phyloP scores from a whole-genome alignment of 2,888 invertebrate species.

The Melanotus villosus region DNA sequence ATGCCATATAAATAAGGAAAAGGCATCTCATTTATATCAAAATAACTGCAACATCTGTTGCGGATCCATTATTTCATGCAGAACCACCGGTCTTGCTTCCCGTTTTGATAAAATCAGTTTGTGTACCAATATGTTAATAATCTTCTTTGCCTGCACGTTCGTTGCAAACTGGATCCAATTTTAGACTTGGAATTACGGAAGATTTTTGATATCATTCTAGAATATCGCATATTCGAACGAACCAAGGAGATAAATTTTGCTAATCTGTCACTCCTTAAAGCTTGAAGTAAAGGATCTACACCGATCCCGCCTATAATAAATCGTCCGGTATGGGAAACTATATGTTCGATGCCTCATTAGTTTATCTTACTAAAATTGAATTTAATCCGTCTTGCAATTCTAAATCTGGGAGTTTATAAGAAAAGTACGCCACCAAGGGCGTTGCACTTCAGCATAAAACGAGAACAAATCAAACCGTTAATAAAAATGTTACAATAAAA shows the following conservation, averaged over 20 bases:
- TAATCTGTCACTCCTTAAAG: background rate
- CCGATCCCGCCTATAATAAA: slow-evolving; percentile 19
- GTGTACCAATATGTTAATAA: slow-evolving; percentile 33
- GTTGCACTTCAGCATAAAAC: no score
- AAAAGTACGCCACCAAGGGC: no score
- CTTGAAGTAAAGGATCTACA: slow-evolving; percentile 1
- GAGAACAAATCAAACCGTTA: background rate
- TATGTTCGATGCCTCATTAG: slow-evolving; percentile 15
- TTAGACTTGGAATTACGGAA: background rate
- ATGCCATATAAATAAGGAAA: background rate
- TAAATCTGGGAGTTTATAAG: no score
- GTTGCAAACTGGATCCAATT: background rate
- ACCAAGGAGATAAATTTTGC: background rate
- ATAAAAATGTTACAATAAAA: background rate
- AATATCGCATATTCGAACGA: background rate
- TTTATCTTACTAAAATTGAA: slow-evolving; percentile 16
- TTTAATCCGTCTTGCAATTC: slow-evolving; percentile 2
- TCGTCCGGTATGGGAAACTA: slow-evolving; percentile 14
- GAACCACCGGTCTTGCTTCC: slow-evolving; percentile 35
- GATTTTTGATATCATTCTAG: background rate
- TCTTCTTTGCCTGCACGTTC: slow-evolving; percentile 4
- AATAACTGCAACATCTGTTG: slow-evolving; percentile 14
- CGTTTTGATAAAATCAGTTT: slow-evolving; percentile 37
- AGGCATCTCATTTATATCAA: slow-evolving; percentile 9
- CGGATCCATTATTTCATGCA: slow-evolving; percentile 28